Percentiles rank a stretch among this genome's conserved stretches.
Conservation (phyloP, 2,797 vertebrate species). For the Scyliorhinus canicula region DNA sequence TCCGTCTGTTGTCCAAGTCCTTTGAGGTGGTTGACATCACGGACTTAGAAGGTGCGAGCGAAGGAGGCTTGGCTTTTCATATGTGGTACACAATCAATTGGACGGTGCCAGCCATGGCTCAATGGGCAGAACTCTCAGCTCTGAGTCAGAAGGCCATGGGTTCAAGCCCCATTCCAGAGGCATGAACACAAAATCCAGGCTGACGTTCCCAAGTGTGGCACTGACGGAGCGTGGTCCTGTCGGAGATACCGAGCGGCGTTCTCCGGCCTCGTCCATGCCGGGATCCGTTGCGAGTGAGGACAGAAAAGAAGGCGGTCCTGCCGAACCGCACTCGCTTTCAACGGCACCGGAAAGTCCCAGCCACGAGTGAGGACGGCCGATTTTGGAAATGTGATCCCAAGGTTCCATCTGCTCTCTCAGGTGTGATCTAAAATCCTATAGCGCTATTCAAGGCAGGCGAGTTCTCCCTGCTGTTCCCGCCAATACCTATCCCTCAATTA, state of each 20-base stretch:
- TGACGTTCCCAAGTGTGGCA: background rate
- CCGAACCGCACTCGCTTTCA: no score
- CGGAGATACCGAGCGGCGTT: background rate
- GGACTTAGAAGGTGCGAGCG: background rate
- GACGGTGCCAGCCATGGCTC: background rate
- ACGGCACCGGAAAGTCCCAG: no score
- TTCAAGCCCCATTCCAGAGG: background rate
- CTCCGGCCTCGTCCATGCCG: no score
- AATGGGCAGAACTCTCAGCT: background rate
- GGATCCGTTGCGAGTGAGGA: no score
- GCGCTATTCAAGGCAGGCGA: background rate
- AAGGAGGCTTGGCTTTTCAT: background rate
- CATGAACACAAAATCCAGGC: background rate
- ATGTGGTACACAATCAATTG: no score
- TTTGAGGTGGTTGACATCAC: background rate
- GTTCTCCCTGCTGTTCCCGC: background rate
- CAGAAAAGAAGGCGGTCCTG: no score
- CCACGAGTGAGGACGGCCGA: no score
- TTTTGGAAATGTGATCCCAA: background rate
- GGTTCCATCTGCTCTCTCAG: background rate
- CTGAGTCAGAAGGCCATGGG: background rate
- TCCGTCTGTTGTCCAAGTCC: background rate
- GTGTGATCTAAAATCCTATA: background rate
- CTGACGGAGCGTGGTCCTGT: background rate
- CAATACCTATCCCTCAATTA: background rate